Base-by-base conservation (phyloP, 2,113 vertebrate species). In the Pangasianodon hypophthalmus region DNA sequence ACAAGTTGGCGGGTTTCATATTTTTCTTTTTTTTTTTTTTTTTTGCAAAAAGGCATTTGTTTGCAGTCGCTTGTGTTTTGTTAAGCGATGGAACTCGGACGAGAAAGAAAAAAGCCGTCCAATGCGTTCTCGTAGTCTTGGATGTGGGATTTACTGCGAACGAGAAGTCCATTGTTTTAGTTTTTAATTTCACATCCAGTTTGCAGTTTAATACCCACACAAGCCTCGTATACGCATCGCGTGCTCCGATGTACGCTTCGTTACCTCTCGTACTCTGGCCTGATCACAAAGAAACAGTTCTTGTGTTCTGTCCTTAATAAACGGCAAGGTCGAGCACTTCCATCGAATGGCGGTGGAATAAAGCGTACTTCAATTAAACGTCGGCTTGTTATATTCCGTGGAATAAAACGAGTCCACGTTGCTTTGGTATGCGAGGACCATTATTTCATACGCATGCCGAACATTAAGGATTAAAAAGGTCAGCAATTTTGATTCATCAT, bases 141-240 rank as follows among this genome's bases (percentile, higher is more conserved):
- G 71, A 64, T 75, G 37, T 29, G 19, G 79, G 50, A 87, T 54
- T 13, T 48, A 87, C 62, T 67, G 52, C 84, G 18, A 50, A 37
- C 52, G 56, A 86, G 86, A 54, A 85, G 73, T 62, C 48, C 64
- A 83, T 92, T 89, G 86, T 91, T 88, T 86, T 46, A 67, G 85
- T 67, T 71, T 83, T 87, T 56, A 26, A 56, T 82, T 90, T 88
- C 73, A 89, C 82, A 86, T 41, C 75, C 84, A 54, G 87, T 80
- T 83, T 83, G 44, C 84, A 62, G 84, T 48, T 85, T 32, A n/a
- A 87, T 14, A 69, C n/a, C 67, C 56, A 88, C 79, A 58, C 58
- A 29, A 77, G 71, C 89, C 80, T 80, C 44, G 86, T 52, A 71
- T 88, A 75, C 58, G 44, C 69, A 89, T 81, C 83, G 86, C 84